These are phyloP conservation scores for Karalla daura DNA, from an alignment of 2,797 vertebrate species.

Conservation along the genomic window DNA sequence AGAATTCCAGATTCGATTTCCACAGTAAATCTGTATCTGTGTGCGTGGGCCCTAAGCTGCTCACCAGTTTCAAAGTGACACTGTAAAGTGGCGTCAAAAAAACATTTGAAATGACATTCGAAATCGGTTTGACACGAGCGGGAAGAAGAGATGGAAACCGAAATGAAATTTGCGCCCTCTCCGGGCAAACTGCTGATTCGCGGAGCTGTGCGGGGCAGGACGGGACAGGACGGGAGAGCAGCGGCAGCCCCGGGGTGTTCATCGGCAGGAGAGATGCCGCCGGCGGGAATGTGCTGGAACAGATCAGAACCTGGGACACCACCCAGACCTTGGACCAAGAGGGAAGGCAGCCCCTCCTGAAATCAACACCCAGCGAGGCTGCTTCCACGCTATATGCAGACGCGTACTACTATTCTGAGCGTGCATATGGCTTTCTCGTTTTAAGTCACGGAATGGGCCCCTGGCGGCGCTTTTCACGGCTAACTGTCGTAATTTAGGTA, in stretches of 20 bases:
- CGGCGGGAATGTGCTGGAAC: neutral
- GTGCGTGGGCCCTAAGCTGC: too few species aligned
- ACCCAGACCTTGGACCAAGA: constrained; percentile 66
- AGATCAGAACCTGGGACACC: constrained; percentile 51
- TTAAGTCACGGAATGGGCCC: neutral
- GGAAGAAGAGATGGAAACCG: too few species aligned
- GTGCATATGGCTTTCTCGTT: neutral
- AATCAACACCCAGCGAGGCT: constrained; percentile 21
- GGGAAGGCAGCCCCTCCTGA: constrained; percentile 85
- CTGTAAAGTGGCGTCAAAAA: neutral
- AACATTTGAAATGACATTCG: neutral
- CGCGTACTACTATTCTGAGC: constrained; percentile 28
- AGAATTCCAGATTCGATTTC: too few species aligned
- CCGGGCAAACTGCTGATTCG: neutral
- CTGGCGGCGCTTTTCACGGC: neutral
- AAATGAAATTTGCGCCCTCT: too few species aligned
- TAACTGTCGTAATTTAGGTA: neutral
- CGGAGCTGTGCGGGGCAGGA: too few species aligned
- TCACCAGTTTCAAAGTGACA: too few species aligned
- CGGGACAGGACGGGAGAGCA: too few species aligned
- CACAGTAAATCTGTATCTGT: too few species aligned
- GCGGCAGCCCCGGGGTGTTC: too few species aligned
- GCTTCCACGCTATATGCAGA: constrained; percentile 3
- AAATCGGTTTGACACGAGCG: too few species aligned
- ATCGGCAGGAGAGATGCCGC: neutral